A percentile compares a stretch with the other conserved stretches of the same genome.
These are phyloP conservation scores for Teleopsis dalmanni DNA, from an alignment of 1,140 invertebrate genomes.

Conservation along the genomic window DNA sequence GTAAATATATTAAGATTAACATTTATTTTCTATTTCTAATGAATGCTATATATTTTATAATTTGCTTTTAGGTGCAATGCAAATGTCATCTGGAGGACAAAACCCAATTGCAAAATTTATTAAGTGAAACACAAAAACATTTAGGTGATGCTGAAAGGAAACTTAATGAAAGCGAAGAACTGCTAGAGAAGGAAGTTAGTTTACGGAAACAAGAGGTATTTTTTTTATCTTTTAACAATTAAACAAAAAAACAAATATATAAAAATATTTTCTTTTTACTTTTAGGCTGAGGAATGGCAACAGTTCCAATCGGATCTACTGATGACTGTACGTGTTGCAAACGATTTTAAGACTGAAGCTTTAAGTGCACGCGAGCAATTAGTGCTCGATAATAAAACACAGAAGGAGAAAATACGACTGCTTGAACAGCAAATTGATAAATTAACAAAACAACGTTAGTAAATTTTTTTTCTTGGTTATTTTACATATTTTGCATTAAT, in stretches of 20 bases:
- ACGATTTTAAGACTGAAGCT: slow-evolving; percentile 87
- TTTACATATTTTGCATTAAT: neutral
- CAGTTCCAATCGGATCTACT: slow-evolving; percentile 89
- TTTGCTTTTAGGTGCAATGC: slow-evolving; percentile 45
- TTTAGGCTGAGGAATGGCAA: slow-evolving; percentile 75
- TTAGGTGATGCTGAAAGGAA: slow-evolving; percentile 53
- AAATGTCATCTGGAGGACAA: slow-evolving; percentile 73
- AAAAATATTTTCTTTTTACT: slow-evolving; percentile 9
- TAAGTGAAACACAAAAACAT: slow-evolving; percentile 61
- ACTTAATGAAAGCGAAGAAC: slow-evolving; percentile 50
- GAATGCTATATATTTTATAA: neutral
- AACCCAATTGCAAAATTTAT: slow-evolving; percentile 55
- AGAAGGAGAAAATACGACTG: slow-evolving; percentile 66
- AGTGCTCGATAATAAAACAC: slow-evolving; percentile 69
- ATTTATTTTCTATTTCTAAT: neutral
- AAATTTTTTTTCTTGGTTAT: neutral
- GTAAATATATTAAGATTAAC: slow-evolving; percentile 27
- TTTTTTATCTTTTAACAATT: no score
- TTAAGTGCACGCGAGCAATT: slow-evolving; percentile 75
- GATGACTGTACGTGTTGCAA: slow-evolving; percentile 87
- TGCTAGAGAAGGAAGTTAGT: slow-evolving; percentile 54
- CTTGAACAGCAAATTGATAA: slow-evolving; percentile 76
- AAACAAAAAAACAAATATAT: neutral
- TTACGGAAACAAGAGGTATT: slow-evolving; percentile 53
- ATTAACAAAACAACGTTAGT: slow-evolving; percentile 46